Conservation (phyloP, 2,888 invertebrate species). For the Saturnia pavonia region DNA sequence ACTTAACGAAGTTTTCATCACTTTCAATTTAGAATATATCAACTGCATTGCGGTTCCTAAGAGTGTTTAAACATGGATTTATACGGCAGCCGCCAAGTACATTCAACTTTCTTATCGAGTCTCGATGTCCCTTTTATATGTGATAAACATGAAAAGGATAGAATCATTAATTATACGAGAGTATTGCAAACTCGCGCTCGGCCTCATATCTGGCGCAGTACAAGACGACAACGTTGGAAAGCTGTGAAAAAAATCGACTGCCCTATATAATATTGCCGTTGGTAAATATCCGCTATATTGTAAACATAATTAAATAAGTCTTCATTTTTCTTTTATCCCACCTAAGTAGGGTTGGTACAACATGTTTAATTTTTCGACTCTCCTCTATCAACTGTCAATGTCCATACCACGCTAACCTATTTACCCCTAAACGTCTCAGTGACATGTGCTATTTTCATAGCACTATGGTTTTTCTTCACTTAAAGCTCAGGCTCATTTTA, state of each 20-base stretch:
- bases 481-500: no score
- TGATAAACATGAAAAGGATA: not conserved
- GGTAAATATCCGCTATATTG: not conserved
- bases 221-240: not conserved
- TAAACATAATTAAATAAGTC: no score
- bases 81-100: not conserved
- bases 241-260: not conserved
- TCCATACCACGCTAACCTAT: no score
- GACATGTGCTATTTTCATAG: no score
- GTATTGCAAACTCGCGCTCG: not conserved
- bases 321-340: no score
- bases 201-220: not conserved
- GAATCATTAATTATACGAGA: not conserved
- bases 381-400: no score
- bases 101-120: slow-evolving; percentile 6
- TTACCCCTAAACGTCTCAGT: no score
- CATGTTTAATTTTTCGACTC: no score
- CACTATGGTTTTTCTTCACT: no score
- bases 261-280: not conserved
- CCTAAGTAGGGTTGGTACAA: no score
- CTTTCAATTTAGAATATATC: not conserved
- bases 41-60: not conserved
- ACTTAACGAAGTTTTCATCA: not conserved
- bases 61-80: not conserved
- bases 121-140: not conserved